Percentiles rank a stretch among this genome's conserved stretches.
Evolutionary conservation across 2,888 invertebrate genomes (phyloP).

Genomic region (Papilio gigon): DNA sequence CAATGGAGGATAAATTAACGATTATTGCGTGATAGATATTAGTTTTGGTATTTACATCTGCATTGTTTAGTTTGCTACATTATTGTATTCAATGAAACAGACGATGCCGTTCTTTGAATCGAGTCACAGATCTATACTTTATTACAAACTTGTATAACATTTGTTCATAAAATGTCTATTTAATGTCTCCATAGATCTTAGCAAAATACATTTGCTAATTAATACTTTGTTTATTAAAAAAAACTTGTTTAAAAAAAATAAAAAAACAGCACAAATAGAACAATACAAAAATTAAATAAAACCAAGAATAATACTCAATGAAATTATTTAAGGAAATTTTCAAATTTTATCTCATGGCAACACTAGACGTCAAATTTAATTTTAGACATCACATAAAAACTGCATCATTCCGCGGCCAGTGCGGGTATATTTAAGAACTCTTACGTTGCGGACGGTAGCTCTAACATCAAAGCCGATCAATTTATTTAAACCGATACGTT

Average conservation of each 20-base stretch:
- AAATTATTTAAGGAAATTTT: not conserved
- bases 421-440: constrained; percentile 25
- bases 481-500: constrained; percentile 44
- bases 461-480: constrained; percentile 41
- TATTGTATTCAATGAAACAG: constrained; percentile 25
- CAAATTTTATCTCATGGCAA: not conserved
- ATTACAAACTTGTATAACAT: not conserved
- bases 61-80: constrained; percentile 42
- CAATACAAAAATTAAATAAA: no score
- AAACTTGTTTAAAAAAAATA: not conserved
- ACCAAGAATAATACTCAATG: no score
- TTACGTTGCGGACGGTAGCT: constrained; percentile 25
- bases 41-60: constrained; percentile 45
- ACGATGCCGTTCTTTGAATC: constrained; percentile 22
- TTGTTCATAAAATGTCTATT: not conserved
- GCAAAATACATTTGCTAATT: not conserved
- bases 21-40: constrained; percentile 45
- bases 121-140: not conserved
- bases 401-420: constrained; percentile 28
- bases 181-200: not conserved
- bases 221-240: not conserved
- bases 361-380: constrained; percentile 4
- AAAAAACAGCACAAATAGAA: no score
- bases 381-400: constrained; percentile 27
- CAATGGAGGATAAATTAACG: constrained; percentile 53